These are phyloP conservation scores for Brenthis hecate DNA, from an alignment of 2,888 invertebrate species.

Conservation along the genomic window DNA sequence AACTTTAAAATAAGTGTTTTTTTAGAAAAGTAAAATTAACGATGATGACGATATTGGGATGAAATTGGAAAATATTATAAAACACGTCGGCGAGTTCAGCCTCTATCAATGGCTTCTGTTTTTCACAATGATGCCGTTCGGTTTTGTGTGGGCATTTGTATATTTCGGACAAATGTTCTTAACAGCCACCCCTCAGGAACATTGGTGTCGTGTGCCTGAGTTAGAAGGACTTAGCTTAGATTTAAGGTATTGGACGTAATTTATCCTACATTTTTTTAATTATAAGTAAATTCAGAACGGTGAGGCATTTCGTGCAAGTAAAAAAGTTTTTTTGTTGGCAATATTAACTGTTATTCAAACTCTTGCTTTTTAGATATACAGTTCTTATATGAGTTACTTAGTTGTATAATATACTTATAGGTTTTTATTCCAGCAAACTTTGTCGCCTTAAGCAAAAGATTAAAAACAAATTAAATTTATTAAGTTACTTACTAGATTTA, in stretches of 20 bases:
- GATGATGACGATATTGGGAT: slow-evolving; percentile 28
- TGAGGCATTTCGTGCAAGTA: no score
- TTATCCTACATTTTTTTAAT: background rate
- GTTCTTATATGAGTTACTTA: no score
- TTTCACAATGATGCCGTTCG: slow-evolving; percentile 52
- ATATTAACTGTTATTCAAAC: no score
- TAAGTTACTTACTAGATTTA: background rate
- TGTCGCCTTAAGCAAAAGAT: no score
- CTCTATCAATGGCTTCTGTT: slow-evolving; percentile 51
- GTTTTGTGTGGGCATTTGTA: slow-evolving; percentile 51
- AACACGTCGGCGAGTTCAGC: slow-evolving; percentile 50
- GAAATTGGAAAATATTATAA: slow-evolving; percentile 45
- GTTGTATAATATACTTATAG: no score
- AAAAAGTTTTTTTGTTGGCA: no score
- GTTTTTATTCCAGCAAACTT: no score
- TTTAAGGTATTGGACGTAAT: slow-evolving; percentile 45
- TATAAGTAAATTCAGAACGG: no score
- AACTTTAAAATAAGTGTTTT: no score
- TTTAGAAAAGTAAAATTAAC: slow-evolving; percentile 5
- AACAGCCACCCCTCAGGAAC: slow-evolving; percentile 55
- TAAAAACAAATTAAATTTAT: no score
- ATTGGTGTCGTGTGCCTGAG: slow-evolving; percentile 60
- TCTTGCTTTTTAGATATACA: background rate
- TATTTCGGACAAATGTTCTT: slow-evolving; percentile 60
- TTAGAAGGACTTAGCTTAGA: slow-evolving; percentile 49